Conservation (phyloP, 2,888 invertebrate species). For the Eupithecia tripunctaria region DNA sequence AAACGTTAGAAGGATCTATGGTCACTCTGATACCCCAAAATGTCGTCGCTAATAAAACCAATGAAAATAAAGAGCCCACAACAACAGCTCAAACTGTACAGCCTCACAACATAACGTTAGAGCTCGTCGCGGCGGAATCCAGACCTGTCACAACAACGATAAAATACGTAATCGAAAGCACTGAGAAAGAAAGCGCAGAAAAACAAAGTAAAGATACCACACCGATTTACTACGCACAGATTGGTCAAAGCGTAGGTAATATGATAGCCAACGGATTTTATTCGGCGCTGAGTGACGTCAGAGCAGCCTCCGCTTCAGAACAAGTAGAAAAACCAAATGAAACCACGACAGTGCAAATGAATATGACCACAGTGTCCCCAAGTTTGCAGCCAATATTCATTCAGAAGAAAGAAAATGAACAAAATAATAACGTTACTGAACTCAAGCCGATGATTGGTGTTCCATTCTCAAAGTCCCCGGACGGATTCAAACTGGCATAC, state of each 20-base stretch:
- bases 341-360: slow-evolving; percentile 53
- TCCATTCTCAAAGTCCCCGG: slow-evolving; percentile 68
- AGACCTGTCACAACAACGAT: slow-evolving; percentile 66
- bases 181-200: slow-evolving; percentile 49
- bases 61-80: slow-evolving; percentile 61
- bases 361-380: slow-evolving; percentile 58
- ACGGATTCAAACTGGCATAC: slow-evolving; percentile 73
- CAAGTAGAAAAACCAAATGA: slow-evolving; percentile 85
- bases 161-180: slow-evolving; percentile 64
- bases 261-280: slow-evolving; percentile 78
- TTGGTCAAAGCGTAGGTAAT: slow-evolving; percentile 71
- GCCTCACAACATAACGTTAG: slow-evolving; percentile 62
- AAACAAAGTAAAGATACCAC: slow-evolving; percentile 60
- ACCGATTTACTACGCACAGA: slow-evolving; percentile 79
- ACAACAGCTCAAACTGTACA: slow-evolving; percentile 44
- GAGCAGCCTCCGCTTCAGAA: slow-evolving; percentile 85
- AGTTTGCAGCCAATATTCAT: slow-evolving; percentile 59
- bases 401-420: slow-evolving; percentile 57
- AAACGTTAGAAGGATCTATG: slow-evolving; percentile 68
- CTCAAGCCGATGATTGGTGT: slow-evolving; percentile 66
- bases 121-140: slow-evolving; percentile 58
- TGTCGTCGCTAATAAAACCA: slow-evolving; percentile 56
- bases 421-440: slow-evolving; percentile 59
- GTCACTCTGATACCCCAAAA: slow-evolving; percentile 66
- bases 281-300: slow-evolving; percentile 85